Conservation (phyloP, 37 sponge, comb jelly and placozoan genomes). For the Oopsacas minuta region DNA sequence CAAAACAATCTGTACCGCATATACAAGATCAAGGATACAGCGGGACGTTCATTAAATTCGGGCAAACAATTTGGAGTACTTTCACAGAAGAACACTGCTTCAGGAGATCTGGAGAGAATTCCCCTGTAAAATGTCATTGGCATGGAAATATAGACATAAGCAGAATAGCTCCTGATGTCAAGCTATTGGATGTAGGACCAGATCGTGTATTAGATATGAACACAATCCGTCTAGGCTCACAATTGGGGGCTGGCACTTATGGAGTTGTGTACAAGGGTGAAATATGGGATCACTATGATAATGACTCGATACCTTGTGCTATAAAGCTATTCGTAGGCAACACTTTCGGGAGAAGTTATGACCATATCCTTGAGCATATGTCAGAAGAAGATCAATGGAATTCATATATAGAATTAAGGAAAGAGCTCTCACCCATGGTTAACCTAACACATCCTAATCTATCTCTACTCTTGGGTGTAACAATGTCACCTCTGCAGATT, state of each 20-base stretch:
- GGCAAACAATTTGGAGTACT: not conserved
- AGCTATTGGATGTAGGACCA: constrained; percentile 14
- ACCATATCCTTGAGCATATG: not conserved
- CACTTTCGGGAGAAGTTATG: not conserved
- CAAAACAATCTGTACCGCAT: not conserved
- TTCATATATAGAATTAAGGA: not conserved
- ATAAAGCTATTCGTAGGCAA: not conserved
- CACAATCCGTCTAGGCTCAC: not conserved
- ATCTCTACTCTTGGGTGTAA: constrained; percentile 28
- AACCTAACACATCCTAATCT: constrained; percentile 35
- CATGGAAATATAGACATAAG: not conserved
- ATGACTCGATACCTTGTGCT: not conserved
- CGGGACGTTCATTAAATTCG: not conserved
- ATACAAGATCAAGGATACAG: not conserved
- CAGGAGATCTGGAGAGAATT: not conserved
- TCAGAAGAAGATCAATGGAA: not conserved
- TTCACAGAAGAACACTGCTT: not conserved
- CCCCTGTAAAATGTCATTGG: not conserved
- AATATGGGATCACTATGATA: not conserved
- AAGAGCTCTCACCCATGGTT: not conserved
- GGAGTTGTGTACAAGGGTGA: constrained; percentile 7
- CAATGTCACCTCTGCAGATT: constrained; percentile 27
- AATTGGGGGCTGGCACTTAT: not conserved
- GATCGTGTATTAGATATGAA: not conserved
- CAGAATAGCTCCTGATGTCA: not conserved